Percentiles rank a stretch among this genome's conserved stretches.
phyloP scores from a whole-genome alignment of 2,113 vertebrate species.

The Elachura formosa region DNA sequence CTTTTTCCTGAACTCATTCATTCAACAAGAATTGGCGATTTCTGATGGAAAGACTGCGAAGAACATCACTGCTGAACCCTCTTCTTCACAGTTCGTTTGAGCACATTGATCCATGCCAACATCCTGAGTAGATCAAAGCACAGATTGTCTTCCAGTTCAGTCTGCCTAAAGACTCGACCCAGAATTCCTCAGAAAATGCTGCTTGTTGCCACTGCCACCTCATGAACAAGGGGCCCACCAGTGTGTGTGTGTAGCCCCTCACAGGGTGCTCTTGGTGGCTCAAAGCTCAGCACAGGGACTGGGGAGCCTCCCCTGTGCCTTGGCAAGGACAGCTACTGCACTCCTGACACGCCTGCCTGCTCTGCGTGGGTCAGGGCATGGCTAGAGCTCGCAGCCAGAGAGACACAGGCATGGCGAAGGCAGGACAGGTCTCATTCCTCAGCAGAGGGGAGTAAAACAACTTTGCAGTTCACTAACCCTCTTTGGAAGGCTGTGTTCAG shows the following conservation, averaged over 20 bases:
- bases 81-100: not conserved
- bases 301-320: not conserved
- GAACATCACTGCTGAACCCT: not conserved
- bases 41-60: not conserved
- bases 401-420: not conserved
- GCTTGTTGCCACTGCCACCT: not conserved
- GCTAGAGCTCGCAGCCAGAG: not conserved
- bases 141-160: not conserved
- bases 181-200: not conserved
- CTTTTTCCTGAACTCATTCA: not conserved
- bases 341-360: not conserved
- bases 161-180: not conserved
- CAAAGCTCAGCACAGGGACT: not conserved
- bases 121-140: not conserved
- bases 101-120: not conserved
- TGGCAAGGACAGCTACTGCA: not conserved
- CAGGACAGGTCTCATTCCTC: constrained; percentile 15
- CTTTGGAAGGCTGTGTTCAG: not conserved
- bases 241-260: not conserved
- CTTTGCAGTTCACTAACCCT: not conserved
- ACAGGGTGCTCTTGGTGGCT: not conserved
- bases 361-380: not conserved
- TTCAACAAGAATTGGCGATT: not conserved
- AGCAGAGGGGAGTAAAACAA: not conserved
- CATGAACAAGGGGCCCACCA: not conserved